These are phyloP conservation scores for Vidua chalybeata DNA, from an alignment of 2,113 vertebrate species.

Conservation along the genomic window DNA sequence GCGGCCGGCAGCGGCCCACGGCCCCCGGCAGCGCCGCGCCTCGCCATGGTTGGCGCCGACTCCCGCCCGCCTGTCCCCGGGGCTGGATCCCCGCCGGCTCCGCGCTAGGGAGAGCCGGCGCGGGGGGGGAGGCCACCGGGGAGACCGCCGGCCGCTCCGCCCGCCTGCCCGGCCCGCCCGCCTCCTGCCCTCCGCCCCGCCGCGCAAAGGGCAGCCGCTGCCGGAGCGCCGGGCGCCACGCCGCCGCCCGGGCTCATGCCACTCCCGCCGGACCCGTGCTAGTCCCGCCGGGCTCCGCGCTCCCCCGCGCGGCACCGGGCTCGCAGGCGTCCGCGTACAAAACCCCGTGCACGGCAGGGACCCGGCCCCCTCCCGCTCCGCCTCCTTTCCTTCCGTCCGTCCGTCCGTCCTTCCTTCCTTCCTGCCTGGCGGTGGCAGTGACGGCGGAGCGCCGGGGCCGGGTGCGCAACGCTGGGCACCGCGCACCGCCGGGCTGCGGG, in stretches of 20 bases:
- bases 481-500: too few species aligned
- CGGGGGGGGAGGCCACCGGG: too few species aligned
- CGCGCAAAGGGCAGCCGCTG: background rate
- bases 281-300: constrained; percentile 17
- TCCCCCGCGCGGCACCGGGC: background rate
- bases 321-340: constrained; percentile 31
- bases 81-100: too few species aligned
- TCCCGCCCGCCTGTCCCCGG: too few species aligned
- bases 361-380: constrained; percentile 22
- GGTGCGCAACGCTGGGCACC: background rate
- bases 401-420: background rate
- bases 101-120: too few species aligned
- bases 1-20: too few species aligned
- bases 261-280: constrained; percentile 39
- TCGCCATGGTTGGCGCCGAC: too few species aligned
- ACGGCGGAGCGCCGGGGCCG: background rate
- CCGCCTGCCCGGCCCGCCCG: too few species aligned
- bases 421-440: background rate
- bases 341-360: background rate
- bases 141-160: background rate
- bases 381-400: background rate
- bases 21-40: too few species aligned
- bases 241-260: constrained; percentile 57
- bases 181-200: background rate
- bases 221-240: constrained; percentile 49